These are phyloP conservation scores for Latrodectus elegans DNA, from an alignment of 2,888 invertebrate genomes.

Conservation along the genomic window DNA sequence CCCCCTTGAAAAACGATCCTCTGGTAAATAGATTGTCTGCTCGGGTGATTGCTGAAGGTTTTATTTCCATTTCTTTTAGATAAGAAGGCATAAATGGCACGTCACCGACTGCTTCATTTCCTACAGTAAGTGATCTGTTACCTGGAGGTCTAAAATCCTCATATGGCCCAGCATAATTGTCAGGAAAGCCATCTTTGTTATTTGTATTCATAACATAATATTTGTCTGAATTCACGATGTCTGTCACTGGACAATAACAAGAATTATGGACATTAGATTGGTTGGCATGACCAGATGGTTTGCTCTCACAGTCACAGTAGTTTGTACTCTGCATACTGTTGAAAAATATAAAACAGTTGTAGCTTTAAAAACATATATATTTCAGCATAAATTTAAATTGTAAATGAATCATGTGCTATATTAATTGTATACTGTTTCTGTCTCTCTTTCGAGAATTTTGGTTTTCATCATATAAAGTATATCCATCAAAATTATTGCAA, in stretches of 20 bases:
- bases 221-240: background rate
- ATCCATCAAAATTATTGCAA: too few species aligned
- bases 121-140: constrained; percentile 27
- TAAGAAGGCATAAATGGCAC: constrained; percentile 45
- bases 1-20: constrained; percentile 47
- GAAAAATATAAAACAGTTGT: too few species aligned
- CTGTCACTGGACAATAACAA: background rate
- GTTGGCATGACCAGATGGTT: constrained; percentile 25
- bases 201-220: background rate
- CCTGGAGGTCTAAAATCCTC: constrained; percentile 31
- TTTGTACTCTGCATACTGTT: too few species aligned
- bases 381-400: too few species aligned
- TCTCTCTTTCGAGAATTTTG: too few species aligned
- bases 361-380: too few species aligned
- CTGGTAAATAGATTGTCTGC: constrained; percentile 31
- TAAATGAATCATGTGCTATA: too few species aligned
- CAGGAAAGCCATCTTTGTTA: background rate
- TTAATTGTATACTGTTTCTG: too few species aligned
- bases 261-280: background rate
- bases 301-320: too few species aligned
- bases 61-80: constrained; percentile 12
- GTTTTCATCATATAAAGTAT: too few species aligned
- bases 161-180: constrained; percentile 22
- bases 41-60: background rate
- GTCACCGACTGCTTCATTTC: constrained; percentile 35